phyloP scores from a whole-genome alignment of 2,797 vertebrate genomes.

The Labroides dimidiatus region DNA sequence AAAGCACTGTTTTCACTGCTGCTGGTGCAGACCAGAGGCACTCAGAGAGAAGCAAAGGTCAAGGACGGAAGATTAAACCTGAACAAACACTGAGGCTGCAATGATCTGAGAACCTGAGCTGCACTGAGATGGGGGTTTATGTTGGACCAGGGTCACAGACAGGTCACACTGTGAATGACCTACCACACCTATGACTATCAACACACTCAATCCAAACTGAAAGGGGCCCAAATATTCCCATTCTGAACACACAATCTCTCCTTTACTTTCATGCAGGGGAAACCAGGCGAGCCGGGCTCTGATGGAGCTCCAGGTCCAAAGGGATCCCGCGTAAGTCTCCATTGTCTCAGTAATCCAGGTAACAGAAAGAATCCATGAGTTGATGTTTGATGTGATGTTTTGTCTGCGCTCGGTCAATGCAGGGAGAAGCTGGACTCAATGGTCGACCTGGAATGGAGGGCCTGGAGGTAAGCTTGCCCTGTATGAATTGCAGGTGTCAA shows the following conservation, averaged over 20 bases:
- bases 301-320: constrained; percentile 73
- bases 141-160: constrained; percentile 55
- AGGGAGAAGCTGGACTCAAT: constrained; percentile 88
- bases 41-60: constrained; percentile 51
- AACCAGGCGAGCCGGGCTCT: constrained; percentile 74
- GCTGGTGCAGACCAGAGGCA: constrained; percentile 26
- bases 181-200: constrained; percentile 25
- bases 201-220: constrained; percentile 27
- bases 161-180: constrained; percentile 39
- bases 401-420: constrained; percentile 52
- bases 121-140: constrained; percentile 41
- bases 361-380: constrained; percentile 26
- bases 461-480: constrained; percentile 77
- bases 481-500: too few relatives aligned
- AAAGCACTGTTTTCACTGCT: constrained; percentile 48
- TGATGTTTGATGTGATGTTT: constrained; percentile 40
- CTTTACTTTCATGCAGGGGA: constrained; percentile 74
- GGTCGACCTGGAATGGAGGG: constrained; percentile 87
- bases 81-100: constrained; percentile 49
- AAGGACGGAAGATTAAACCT: constrained; percentile 57
- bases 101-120: constrained; percentile 36
- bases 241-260: constrained; percentile 13
- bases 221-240: constrained; percentile 43
- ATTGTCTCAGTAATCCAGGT: constrained; percentile 49
- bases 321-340: constrained; percentile 74